Base-by-base conservation (phyloP, 1,140 invertebrate species). In the Papilio dardanus region DNA sequence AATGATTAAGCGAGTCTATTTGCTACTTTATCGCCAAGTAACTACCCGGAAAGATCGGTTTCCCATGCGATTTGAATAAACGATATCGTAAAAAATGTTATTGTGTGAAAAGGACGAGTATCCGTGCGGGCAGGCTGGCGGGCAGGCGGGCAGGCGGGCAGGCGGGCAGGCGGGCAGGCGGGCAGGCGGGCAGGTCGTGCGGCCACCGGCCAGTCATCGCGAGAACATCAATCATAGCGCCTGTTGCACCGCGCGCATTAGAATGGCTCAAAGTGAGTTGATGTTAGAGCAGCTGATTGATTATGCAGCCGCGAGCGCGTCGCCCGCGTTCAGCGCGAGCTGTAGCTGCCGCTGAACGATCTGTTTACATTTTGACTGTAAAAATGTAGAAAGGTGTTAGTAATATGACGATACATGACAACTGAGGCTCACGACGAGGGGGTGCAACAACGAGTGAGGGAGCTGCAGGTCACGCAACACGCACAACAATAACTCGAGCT, bases 231-330 rank as follows among this genome's bases (percentile, higher is more conserved):
- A 89, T 90, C 86, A 89, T 81, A 74, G 62, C 79, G 54, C 54
- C 54, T 62, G 54, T 62, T 28, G 54, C 54, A 62, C 10, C 54
- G 75, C 84, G 79, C 80, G 83, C 50, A 21, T 24, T 24, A 24
- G 79, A 80, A 84, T 85, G 83, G 83, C 84, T 84, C 83, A 88
- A 82, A 79, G 78, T 80, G 77, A 79, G 77, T 88, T 83, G 88
- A 85, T 90, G 87, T 77, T 88, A 88, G 86, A 88, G 76, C 79
- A 83, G 81, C 82, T 85, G 84, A 87, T 86, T 85, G 83, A 86
- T 84, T 81, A 75, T 74, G 46, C 31, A 28, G n/a, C 33, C 77
- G 82, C 69, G 66, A 12, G 81, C 74, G 87, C 83, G 85, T 75
- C 75, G 58, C 68, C 77, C 74, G 71, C 76, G 33, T 62, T 62